A percentile compares a stretch with the other conserved stretches of the same genome.
Conservation (phyloP, 2,888 invertebrate genomes). For the Adelphocoris suturalis region DNA sequence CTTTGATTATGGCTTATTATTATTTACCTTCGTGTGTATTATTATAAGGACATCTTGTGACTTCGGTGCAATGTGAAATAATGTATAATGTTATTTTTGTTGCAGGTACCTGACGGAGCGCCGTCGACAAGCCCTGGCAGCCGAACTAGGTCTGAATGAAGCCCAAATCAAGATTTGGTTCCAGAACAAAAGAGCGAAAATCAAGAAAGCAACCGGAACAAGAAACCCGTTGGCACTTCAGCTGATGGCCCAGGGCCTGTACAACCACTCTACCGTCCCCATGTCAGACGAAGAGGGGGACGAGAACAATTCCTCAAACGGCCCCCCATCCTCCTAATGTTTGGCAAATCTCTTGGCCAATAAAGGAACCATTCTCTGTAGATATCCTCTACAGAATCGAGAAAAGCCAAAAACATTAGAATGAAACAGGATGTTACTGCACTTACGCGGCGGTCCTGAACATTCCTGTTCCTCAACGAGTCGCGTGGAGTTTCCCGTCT, state of each 20-base stretch:
- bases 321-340: constrained; percentile 61
- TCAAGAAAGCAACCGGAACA: constrained; percentile 93
- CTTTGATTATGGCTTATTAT: no score
- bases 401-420: neutral
- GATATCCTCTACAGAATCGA: no score
- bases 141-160: constrained; percentile 94
- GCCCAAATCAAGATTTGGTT: constrained; percentile 99
- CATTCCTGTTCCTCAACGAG: constrained; percentile 21
- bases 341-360: constrained; percentile 40
- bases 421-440: neutral
- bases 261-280: constrained; percentile 91
- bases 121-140: constrained; percentile 92
- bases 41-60: no score
- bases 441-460: neutral
- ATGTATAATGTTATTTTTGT: neutral
- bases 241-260: constrained; percentile 95
- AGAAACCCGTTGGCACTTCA: constrained; percentile 92
- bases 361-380: neutral
- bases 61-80: no score
- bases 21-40: no score
- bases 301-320: constrained; percentile 71
- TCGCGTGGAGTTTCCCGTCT: neutral
- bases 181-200: constrained; percentile 97
- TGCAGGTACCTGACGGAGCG: constrained; percentile 93
- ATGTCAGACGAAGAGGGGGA: constrained; percentile 86